phyloP scores from a whole-genome alignment of 2,888 invertebrate genomes.

The Panopea generosa region DNA sequence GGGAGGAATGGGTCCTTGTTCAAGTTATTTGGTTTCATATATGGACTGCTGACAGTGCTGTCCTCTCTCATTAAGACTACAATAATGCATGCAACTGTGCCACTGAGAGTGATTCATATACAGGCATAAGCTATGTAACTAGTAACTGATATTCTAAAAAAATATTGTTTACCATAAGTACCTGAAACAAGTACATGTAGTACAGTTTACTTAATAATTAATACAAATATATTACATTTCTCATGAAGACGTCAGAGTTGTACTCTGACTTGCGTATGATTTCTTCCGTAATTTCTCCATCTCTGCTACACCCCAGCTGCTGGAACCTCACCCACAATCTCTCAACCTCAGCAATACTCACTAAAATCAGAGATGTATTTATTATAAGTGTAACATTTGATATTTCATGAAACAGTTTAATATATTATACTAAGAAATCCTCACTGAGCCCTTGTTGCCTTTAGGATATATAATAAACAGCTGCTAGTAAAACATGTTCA shows the following conservation, averaged over 20 bases:
- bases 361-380: constrained; percentile 58
- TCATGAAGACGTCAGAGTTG: constrained; percentile 76
- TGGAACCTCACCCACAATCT: constrained; percentile 83
- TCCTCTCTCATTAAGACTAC: too few relatives aligned
- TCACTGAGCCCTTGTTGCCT: neutral
- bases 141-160: too few relatives aligned
- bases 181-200: too few relatives aligned
- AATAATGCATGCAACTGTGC: too few relatives aligned
- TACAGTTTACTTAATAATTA: too few relatives aligned
- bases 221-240: constrained; percentile 75
- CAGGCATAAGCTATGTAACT: too few relatives aligned
- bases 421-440: neutral
- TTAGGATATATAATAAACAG: neutral
- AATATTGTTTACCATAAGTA: too few relatives aligned
- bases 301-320: constrained; percentile 80
- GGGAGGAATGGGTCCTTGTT: too few relatives aligned
- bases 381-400: constrained; percentile 23
- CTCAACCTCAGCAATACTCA: constrained; percentile 84
- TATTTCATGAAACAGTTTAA: neutral
- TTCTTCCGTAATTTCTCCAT: constrained; percentile 78
- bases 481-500: too few relatives aligned
- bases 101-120: too few relatives aligned
- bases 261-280: constrained; percentile 65
- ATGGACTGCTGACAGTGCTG: too few relatives aligned
- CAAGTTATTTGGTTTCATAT: too few relatives aligned